Base-by-base conservation (phyloP, 2,797 vertebrate species). In the Miichthys miiuy region DNA sequence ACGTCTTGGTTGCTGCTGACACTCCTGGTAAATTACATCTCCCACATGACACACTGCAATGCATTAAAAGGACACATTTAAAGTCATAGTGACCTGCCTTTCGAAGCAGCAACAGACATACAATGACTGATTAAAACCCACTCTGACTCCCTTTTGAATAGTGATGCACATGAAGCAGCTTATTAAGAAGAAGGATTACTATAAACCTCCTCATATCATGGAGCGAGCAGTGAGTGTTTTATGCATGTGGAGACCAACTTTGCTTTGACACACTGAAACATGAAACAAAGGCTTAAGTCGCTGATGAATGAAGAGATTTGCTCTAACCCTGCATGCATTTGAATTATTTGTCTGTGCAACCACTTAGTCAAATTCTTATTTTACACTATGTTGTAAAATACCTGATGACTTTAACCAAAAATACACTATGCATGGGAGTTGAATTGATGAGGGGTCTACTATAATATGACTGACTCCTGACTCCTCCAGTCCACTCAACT, bases 121-220 rank as follows among this genome's bases (percentile, higher is more conserved):
- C 38, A 56, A 64, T 68, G 79, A 84, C 76, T 81, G 88, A 91
- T 85, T 76, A 84, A 89, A 82, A 80, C 23, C 66, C 42, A 11
- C 46, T n/a, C 25, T 79, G 63, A 80, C 80, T 74, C 66, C 38
- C 23, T 60, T 77, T 46, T 87, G 58, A 85, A 82, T 66, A 3
- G 58, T 42, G 48, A 64, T 56, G 66, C 50, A 76, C 72, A 87
- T 81, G 48, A 86, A 88, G 76, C 8, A 1, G 70, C 82, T 87
- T 82, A 87, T 90, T 87, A 91, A 75, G 83, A 70, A 67, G 68
- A 82, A 21, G 85, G 90, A 92, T 92, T 91, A 92, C 61, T 65
- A 46, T 64, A 85, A 92, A 88, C 80, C 87, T 65, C 56, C 73
- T 80, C 63, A 46, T 56, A 72, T 85, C 72, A 34, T 2, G 10